Base-by-base conservation (phyloP, 2,888 invertebrate genomes). In the Tyria jacobaeae region DNA sequence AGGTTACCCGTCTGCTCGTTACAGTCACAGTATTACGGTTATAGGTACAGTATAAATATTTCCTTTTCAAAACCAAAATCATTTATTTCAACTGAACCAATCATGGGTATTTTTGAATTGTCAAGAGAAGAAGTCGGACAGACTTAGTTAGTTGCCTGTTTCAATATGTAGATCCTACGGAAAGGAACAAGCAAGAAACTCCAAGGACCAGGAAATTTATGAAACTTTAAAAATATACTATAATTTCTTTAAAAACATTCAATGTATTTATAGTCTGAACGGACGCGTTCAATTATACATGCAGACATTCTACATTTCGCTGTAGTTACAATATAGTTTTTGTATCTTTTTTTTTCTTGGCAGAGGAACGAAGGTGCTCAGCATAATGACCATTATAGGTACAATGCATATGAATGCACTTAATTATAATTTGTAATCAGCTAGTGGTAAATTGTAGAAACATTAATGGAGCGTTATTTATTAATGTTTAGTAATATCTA, bases 381-480 rank as follows among this genome's bases (percentile, higher is more conserved):
- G 64, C 74, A 70, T 73, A 47, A 70, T 62, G 66, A 69, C 61
- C 62, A 76, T 69, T 69, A 76, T 60, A 67, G 34, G 47, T 66
- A 64, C 70, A 74, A 65, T 68, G 71, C 63, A 70, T 57, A 37
- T 57, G 56, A 56, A 51, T 51, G 50, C 59, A 63, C 64, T 65
- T 73, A 74, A 74, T 73, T 74, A 74, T 70, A 70, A 67, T 76
- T 74, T 76, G 71, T 67, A 76, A 70, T 76, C 55, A 66, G 62
- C 67, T 44, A 27, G 41, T 39, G 57, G 61, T 60, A 66, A 62
- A 54, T 58, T 47, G 17, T 57, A 41, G 25, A 57, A 57, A 72
- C 60, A 47, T 63, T 63, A 66, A 62, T 70, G 44, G 15, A 49
- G 12, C 35, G 17, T 35, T 31, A 52, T 47, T 44, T 35, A 10